Evolutionary conservation across 2,797 vertebrate genomes (phyloP).

Genomic region (Hemibagrus guttatus): DNA sequence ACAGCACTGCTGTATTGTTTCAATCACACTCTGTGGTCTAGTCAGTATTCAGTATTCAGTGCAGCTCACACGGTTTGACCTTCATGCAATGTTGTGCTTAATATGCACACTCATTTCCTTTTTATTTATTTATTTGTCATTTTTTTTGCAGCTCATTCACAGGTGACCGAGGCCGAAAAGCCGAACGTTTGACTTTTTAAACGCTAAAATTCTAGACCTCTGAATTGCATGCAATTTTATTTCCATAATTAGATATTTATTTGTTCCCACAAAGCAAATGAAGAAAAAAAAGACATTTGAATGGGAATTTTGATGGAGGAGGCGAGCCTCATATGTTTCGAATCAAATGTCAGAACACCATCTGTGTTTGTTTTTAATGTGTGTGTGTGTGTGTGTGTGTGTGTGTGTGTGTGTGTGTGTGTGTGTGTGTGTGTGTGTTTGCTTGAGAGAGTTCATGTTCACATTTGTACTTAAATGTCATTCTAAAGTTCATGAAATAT

Average conservation of each 20-base stretch:
- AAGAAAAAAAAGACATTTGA: not conserved
- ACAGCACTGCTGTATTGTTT: not conserved
- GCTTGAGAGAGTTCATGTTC: not conserved
- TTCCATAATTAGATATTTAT: not conserved
- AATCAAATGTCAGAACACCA: slow-evolving; percentile 25
- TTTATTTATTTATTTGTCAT: not conserved
- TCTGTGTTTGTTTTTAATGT: not conserved
- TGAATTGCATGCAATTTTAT: not conserved
- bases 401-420: not conserved
- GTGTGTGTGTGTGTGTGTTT: not conserved
- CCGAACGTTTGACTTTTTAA: not conserved
- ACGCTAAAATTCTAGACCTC: not conserved
- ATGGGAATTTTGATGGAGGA: not conserved
- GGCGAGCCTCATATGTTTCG: not conserved
- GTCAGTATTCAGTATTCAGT: slow-evolving; percentile 22
- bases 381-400: not conserved
- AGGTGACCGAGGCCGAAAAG: not conserved
- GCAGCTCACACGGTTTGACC: slow-evolving; percentile 20
- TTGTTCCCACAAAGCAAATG: not conserved
- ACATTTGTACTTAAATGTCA: slow-evolving; percentile 36
- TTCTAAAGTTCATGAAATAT: slow-evolving; percentile 21
- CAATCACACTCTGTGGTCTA: slow-evolving; percentile 10
- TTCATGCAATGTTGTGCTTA: slow-evolving; percentile 22
- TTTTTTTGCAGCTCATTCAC: not conserved
- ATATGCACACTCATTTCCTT: slow-evolving; percentile 2